Conservation (phyloP, 1,140 invertebrate species). For the Zaprionus tsacasi region DNA sequence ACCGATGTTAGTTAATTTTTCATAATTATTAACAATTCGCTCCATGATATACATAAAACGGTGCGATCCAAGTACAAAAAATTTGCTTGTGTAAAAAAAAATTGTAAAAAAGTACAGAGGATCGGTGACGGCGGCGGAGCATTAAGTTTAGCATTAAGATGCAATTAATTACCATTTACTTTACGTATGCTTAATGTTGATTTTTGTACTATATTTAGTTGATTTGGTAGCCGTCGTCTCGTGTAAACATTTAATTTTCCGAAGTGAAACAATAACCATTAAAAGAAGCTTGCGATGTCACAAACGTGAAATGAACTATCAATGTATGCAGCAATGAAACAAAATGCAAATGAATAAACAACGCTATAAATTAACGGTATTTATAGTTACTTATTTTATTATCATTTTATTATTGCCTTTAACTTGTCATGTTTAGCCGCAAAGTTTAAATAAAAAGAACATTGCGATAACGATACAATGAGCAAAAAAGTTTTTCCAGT, state of each 20-base stretch:
- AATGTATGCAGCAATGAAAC: constrained; percentile 34
- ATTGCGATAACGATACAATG: not conserved
- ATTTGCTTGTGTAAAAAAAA: constrained; percentile 41
- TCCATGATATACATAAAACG: constrained; percentile 18
- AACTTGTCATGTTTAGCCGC: not conserved
- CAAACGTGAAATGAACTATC: constrained; percentile 24
- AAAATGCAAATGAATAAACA: constrained; percentile 43
- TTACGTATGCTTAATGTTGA: constrained; percentile 52
- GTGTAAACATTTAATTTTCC: constrained; percentile 31
- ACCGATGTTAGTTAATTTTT: constrained; percentile 39
- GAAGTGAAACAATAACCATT: constrained; percentile 26
- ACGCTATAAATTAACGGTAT: constrained; percentile 9
- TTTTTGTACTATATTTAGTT: constrained; percentile 56
- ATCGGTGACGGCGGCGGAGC: constrained; percentile 9
- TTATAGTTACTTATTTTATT: too few species aligned
- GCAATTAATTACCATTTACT: constrained; percentile 53
- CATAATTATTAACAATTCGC: constrained; percentile 30
- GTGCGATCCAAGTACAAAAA: constrained; percentile 25
- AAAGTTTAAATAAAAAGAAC: not conserved
- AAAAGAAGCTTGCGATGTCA: constrained; percentile 45
- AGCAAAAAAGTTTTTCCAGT: not conserved
- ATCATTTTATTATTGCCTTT: not conserved
- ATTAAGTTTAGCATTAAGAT: constrained; percentile 54
- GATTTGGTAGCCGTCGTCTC: constrained; percentile 39
- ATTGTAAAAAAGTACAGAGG: constrained; percentile 1